Conservation (phyloP, 1,140 invertebrate species). For the Lepidotrigona ventralis region DNA sequence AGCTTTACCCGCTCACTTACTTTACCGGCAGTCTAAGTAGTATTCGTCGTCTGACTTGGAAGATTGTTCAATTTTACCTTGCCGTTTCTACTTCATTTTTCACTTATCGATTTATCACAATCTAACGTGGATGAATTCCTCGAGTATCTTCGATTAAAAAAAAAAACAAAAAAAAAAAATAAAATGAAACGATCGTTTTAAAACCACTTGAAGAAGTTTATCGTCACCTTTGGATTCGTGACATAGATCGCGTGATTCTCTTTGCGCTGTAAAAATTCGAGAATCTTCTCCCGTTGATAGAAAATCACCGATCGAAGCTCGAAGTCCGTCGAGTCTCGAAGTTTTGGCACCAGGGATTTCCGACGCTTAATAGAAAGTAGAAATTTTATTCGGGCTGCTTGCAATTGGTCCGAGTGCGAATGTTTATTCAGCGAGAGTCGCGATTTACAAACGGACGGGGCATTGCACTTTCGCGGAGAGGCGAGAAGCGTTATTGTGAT, state of each 20-base stretch:
- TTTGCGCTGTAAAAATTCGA: not conserved
- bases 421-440: constrained; percentile 35
- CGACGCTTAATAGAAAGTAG: not conserved
- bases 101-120: not conserved
- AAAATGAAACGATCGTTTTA: not conserved
- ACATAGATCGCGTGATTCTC: not conserved
- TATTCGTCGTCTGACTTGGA: constrained; percentile 6
- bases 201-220: not conserved
- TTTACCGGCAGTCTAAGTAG: constrained; percentile 1
- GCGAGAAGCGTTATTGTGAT: constrained; percentile 45
- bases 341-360: not conserved
- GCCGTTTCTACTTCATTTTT: not conserved
- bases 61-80: not conserved
- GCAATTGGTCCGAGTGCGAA: constrained; percentile 18
- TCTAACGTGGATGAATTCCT: not conserved
- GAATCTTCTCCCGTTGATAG: not conserved
- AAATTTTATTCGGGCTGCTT: not conserved
- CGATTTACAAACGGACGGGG: constrained; percentile 8
- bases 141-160: not conserved
- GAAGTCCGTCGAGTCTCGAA: not conserved
- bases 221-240: not conserved
- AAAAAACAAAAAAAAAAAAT: too few relatives aligned
- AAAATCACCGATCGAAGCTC: not conserved
- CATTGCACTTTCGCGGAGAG: not conserved
- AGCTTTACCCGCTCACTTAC: not conserved